Evolutionary conservation across 2,797 vertebrate genomes (phyloP).

Genomic region (Salarias fasciatus): DNA sequence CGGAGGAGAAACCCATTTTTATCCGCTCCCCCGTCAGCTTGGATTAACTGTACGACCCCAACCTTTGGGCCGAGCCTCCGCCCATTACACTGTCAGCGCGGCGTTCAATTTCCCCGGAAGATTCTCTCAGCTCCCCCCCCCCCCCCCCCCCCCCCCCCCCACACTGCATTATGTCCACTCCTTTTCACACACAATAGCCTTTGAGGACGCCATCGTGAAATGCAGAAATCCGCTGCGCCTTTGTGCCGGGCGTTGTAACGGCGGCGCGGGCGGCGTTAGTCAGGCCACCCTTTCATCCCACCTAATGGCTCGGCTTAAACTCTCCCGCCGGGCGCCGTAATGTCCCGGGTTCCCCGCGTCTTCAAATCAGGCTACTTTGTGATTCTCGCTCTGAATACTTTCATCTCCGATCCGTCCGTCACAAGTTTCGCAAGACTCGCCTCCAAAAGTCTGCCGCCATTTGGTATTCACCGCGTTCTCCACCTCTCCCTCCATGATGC

Average conservation of each 20-base stretch:
- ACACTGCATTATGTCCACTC: slow-evolving; percentile 46
- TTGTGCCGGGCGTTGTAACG: slow-evolving; percentile 42
- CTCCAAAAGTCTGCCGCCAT: slow-evolving; percentile 57
- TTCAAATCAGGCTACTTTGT: slow-evolving; percentile 39
- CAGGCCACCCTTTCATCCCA: slow-evolving; percentile 46
- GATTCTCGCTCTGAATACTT: slow-evolving; percentile 51
- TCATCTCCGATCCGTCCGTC: slow-evolving; percentile 62
- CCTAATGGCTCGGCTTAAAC: slow-evolving; percentile 44
- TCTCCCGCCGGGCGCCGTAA: slow-evolving; percentile 7
- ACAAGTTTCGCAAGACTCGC: slow-evolving; percentile 56
- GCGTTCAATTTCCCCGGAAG: slow-evolving; percentile 55
- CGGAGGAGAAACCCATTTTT: slow-evolving; percentile 72
- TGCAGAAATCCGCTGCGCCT: slow-evolving; percentile 48
- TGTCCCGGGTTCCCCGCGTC: slow-evolving; percentile 19
- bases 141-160: slow-evolving; percentile 38
- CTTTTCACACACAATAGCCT: slow-evolving; percentile 46
- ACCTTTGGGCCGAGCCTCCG: slow-evolving; percentile 64
- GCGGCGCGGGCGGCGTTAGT: slow-evolving; percentile 15
- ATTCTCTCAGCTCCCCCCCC: slow-evolving; percentile 39
- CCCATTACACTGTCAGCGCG: slow-evolving; percentile 57
- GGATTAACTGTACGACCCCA: slow-evolving; percentile 72
- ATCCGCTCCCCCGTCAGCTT: slow-evolving; percentile 69
- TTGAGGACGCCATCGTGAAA: slow-evolving; percentile 39
- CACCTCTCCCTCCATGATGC: slow-evolving; percentile 51
- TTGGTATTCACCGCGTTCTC: slow-evolving; percentile 73